A percentile compares a stretch with the other conserved stretches of the same genome.
Evolutionary conservation across 2,888 invertebrate genomes (phyloP).

Genomic region (Tetropium fuscum): DNA sequence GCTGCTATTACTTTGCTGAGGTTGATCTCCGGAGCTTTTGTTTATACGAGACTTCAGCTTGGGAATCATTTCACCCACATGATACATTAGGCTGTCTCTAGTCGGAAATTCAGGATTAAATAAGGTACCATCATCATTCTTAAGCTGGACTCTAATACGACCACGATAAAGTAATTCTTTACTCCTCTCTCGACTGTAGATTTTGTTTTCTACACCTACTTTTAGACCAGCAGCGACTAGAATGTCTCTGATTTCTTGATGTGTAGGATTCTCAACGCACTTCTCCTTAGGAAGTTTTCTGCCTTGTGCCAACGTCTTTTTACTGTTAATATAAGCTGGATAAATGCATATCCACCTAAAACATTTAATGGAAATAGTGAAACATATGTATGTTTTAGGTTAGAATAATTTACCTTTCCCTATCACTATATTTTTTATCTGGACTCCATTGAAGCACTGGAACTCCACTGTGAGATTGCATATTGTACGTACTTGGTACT

Average conservation of each 20-base stretch:
- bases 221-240: constrained; percentile 84
- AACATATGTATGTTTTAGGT: constrained; percentile 23
- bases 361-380: constrained; percentile 41
- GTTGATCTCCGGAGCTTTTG: constrained; percentile 63
- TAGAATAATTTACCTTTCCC: constrained; percentile 72
- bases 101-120: constrained; percentile 78
- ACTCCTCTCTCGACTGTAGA: constrained; percentile 91
- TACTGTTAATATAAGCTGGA: constrained; percentile 95
- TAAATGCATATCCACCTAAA: constrained; percentile 96
- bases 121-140: constrained; percentile 88
- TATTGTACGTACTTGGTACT: constrained; percentile 14
- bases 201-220: constrained; percentile 92
- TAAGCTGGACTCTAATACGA: constrained; percentile 91
- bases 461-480: constrained; percentile 45
- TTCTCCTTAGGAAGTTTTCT: constrained; percentile 84
- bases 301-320: constrained; percentile 91
- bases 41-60: constrained; percentile 86
- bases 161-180: constrained; percentile 89
- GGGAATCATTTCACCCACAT: constrained; percentile 88
- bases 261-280: constrained; percentile 96
- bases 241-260: constrained; percentile 95
- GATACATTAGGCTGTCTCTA: constrained; percentile 81
- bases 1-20: constrained; percentile 52
- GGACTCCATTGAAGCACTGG: constrained; percentile 70
- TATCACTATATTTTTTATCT: constrained; percentile 84